A percentile compares a stretch with the other conserved stretches of the same genome.
Conservation (phyloP, 2,797 vertebrate species). For the Spinibarbus caldwelli region DNA sequence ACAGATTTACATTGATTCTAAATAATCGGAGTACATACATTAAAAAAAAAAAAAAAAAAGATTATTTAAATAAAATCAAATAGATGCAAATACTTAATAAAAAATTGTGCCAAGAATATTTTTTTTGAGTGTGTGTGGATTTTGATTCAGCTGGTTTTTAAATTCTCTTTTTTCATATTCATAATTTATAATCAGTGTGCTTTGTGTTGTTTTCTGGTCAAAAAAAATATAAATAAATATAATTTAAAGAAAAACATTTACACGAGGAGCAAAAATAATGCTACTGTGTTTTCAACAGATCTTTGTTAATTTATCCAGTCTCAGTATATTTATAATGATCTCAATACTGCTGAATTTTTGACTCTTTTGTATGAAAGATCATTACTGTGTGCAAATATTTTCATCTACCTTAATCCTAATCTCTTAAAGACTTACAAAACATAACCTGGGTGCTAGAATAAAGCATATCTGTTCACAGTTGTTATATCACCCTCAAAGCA, state of each 20-base stretch:
- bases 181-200: not conserved
- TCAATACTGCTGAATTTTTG: not conserved
- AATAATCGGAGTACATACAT: too few species aligned
- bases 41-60: too few species aligned
- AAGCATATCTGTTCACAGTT: constrained; percentile 53
- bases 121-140: not conserved
- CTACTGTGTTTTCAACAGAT: not conserved
- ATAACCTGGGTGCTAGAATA: constrained; percentile 38
- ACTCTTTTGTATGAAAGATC: not conserved
- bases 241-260: not conserved
- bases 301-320: not conserved
- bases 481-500: constrained; percentile 58
- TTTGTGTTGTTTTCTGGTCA: not conserved
- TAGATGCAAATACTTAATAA: too few species aligned
- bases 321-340: not conserved
- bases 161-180: not conserved
- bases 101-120: too few species aligned
- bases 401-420: not conserved
- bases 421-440: constrained; percentile 33
- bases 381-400: not conserved
- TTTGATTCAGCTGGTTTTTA: not conserved
- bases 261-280: not conserved
- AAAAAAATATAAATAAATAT: not conserved
- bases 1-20: too few species aligned
- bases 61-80: too few species aligned